Evolutionary conservation across 2,113 vertebrate genomes (phyloP), one percentile per base, ranked within the genome.

Genomic region (Cheirogaleus medius): DNA sequence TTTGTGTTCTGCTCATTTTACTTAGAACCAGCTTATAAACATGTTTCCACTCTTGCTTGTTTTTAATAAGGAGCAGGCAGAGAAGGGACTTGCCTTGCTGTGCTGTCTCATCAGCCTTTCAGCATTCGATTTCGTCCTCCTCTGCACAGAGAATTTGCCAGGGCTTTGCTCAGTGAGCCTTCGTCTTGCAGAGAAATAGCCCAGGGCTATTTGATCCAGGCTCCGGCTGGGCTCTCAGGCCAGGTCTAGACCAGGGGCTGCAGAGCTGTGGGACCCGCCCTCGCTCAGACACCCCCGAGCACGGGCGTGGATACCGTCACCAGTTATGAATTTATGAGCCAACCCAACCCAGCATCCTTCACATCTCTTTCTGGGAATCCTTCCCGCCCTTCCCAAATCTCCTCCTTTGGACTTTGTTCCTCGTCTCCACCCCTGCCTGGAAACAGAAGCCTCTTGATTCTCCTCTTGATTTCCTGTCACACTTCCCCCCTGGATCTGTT

Each of bases 1-100:
- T 64, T 58, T 60, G 32, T 54, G 78, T 84, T 80, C 93, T 82
- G 63, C 76, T 91, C 73, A 54, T 97, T 90, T 90, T 77, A 80
- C 52, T 87, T 69, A 14, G 23, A 92, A 54, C 49, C 23, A 64
- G 37, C 66, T 47, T 76, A 11, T 44, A 77, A 49, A 69, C 58
- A 42, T 11, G 20, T 82, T 90, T 47, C 44, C 34, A 49, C 25
- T 29, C 58, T 29, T 89, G 64, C n/a, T 13, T 82, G 29, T 3
- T 39, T 9, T 66, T 54, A 37, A 20, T 77, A 58, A 78, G 47
- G 58, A 69, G n/a, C 10, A 54, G 63, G 37, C 8, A 64, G 17
- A 47, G 15, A 0, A 1, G 69, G 13, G 8, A 58, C 39, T 47
- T 94, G 71, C n/a, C 37, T 1, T n/a, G 60, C n/a, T 34, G 20